Base-by-base conservation (phyloP, 2,797 vertebrate genomes). In the Orientallactaga sibirica region DNA sequence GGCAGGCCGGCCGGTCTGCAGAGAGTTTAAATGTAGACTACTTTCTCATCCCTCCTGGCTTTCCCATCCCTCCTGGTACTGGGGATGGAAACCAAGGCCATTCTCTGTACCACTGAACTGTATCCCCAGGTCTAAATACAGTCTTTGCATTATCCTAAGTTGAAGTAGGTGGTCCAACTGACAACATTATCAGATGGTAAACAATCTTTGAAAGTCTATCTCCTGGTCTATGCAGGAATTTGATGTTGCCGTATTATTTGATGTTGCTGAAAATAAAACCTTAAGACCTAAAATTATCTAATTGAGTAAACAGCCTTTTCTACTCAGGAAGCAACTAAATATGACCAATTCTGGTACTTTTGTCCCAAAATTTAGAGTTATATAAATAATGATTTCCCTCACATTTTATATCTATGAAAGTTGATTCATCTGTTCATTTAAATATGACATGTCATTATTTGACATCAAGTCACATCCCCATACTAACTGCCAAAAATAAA, bases 151-250 rank as follows among this genome's bases (percentile, higher is more conserved):
- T 81, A 88, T 92, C 62, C 3, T 86, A 86, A 85, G 19, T 85
- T 93, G 89, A 97, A 97, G 94, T 88, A 90, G 68, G 84, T 86
- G 43, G 71, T 82, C 86, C 77, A 95, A 37, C 14, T 85, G 94
- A 94, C 70, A 93, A 48, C 89, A 93, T 84, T 61, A 94, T 85
- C 68, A 86, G 66, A 93, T 80, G 18, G 71, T 76, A 83, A 94
- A 37, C 37, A 90, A 95, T 3, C 12, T 92, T 79, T 80, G 84
- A 90, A 68, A 92, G 68, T 96, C 25, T 78, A 67, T 62, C 43
- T 93, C 81, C 58, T 90, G 29, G 52, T 90, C 82, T 66, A 75
- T 43, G 80, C 93, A 93, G 84, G 71, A 90, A 96, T 82, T 66
- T 78, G 67, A 89, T 78, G 73, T 75, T 92, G 55, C 16, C 80